These are phyloP conservation scores for Myripristis murdjan DNA, from an alignment of 2,797 vertebrate genomes.

Conservation along the genomic window DNA sequence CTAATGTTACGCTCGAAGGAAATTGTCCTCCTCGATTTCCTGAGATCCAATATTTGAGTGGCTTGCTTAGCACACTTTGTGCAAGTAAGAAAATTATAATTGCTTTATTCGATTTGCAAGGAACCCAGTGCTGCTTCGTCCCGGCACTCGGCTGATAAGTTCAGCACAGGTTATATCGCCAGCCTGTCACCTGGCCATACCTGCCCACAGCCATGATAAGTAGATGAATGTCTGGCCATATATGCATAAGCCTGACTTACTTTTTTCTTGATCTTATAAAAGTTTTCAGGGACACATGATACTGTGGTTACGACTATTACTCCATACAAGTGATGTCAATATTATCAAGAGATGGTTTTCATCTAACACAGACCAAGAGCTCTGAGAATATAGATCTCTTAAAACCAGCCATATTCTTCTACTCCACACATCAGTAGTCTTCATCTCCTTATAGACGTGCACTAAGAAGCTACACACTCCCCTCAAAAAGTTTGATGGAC, in stretches of 20 bases:
- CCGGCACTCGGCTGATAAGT: constrained; percentile 13
- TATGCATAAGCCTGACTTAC: background rate
- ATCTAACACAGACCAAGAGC: background rate
- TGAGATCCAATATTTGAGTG: constrained; percentile 88
- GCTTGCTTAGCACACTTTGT: constrained; percentile 81
- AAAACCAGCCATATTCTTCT: no score
- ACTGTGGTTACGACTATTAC: background rate
- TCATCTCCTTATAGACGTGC: no score
- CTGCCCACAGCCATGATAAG: background rate
- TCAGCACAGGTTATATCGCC: constrained; percentile 13
- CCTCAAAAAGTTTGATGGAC: no score
- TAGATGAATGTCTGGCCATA: background rate
- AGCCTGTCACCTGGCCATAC: background rate
- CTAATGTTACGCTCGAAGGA: constrained; percentile 92
- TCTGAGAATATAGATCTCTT: no score
- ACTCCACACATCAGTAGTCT: no score
- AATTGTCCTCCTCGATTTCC: constrained; percentile 92
- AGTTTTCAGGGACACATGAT: background rate
- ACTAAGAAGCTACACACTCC: no score
- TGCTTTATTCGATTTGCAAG: constrained; percentile 88
- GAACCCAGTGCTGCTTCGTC: constrained; percentile 45
- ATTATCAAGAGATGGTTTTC: background rate
- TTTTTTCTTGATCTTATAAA: background rate
- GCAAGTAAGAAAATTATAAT: constrained; percentile 87
- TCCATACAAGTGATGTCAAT: background rate